Evolutionary conservation across 2,113 vertebrate genomes (phyloP), one percentile per base, ranked within the genome.

Genomic region (Pelmatolapia mariae): DNA sequence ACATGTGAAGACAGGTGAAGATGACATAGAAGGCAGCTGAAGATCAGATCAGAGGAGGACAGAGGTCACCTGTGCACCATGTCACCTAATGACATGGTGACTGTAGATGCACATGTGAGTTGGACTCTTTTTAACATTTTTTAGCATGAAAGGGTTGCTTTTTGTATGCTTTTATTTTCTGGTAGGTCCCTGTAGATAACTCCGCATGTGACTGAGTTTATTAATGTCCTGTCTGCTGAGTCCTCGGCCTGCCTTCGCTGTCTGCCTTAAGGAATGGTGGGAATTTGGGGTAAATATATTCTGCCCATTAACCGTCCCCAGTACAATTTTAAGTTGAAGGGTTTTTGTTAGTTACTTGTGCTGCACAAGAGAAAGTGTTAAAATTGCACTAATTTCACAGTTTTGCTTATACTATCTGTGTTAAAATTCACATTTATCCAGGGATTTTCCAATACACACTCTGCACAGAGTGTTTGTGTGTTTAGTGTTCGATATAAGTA

Each of bases 231-330:
- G 22, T 82, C 71, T 85, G 79, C 89, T 18, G 56, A 89, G 92
- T 57, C 83, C 56, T 78, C 22, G 22, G 43, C 61, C 47, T 52
- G 81, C 56, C 79, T 90, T 82, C 81, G n/a, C 92, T 89, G 94
- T 95, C 92, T 93, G 93, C 90, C 91, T 82, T 13, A 63, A 93
- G 90, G 89, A 94, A 95, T 94, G 93, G 83, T 63, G 89, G 86
- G 89, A 94, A 95, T 95, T 92, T 78, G 61, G 89, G 87, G 85
- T 93, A 91, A 91, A 93, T 84, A 90, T 93, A 92, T 88, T 89
- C 80, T 43, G 85, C 89, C 45, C 82, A 78, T 73, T 24, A 1
- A 24, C 78, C 18, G 8, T 24, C 22, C 16, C 18, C 15, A 38
- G 87, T 79, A 12, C 53, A 76, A 26, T 16, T 85, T 93, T 63